A percentile compares a stretch with the other conserved stretches of the same genome.
phyloP scores from a whole-genome alignment of 2,888 invertebrate genomes.

The Catotricha subobsoleta region DNA sequence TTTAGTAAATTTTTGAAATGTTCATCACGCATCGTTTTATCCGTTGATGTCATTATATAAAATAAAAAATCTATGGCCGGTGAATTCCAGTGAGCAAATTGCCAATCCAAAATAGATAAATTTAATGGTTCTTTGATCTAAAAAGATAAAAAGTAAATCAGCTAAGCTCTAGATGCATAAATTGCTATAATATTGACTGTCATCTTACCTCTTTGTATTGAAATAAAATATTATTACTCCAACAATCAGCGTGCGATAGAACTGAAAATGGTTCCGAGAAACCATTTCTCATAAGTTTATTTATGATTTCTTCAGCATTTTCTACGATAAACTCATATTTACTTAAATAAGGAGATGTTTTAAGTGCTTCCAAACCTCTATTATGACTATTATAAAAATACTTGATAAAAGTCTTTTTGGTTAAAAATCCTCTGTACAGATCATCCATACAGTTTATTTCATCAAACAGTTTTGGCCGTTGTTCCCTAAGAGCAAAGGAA shows the following conservation, averaged over 20 bases:
- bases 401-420: no score
- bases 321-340: no score
- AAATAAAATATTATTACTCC: slow-evolving; percentile 8
- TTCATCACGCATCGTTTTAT: slow-evolving; percentile 7
- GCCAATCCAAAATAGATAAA: slow-evolving; percentile 11
- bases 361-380: no score
- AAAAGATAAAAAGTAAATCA: no score
- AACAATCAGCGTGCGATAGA: slow-evolving; percentile 5
- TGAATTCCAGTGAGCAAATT: slow-evolving; percentile 9
- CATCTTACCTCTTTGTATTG: slow-evolving; percentile 4
- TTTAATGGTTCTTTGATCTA: no score
- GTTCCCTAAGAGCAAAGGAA: slow-evolving; percentile 7
- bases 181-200: no score
- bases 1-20: slow-evolving; percentile 9
- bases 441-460: no score
- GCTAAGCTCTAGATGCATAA: no score
- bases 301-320: not conserved
- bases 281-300: not conserved
- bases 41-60: slow-evolving; percentile 9
- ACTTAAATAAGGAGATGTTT: no score
- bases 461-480: slow-evolving; percentile 7
- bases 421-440: no score
- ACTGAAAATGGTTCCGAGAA: not conserved
- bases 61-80: slow-evolving; percentile 9
- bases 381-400: no score